Percentiles rank a stretch among this genome's conserved stretches.
Evolutionary conservation across 30 jellyfish, hydroid and myxozoan genomes (phyloP).

Genomic region (Phacellophora camtschatica): DNA sequence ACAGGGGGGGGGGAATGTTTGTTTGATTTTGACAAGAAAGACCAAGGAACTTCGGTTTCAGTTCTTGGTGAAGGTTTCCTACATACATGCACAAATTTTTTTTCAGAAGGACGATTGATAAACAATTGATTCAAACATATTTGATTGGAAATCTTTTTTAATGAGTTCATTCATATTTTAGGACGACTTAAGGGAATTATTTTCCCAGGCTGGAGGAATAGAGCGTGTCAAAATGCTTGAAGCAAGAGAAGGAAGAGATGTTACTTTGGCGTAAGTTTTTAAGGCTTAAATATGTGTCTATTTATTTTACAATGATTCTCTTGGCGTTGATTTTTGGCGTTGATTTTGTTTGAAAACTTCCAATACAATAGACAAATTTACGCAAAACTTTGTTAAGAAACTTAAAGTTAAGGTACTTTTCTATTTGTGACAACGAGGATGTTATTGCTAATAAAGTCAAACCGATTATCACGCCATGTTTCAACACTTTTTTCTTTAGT

Average conservation of each 20-base stretch:
- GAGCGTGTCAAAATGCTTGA: conserved; percentile 68
- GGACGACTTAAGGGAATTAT: conserved; percentile 70
- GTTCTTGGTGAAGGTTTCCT: too few relatives aligned
- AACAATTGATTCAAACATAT: neutral
- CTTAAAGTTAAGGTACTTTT: too few relatives aligned
- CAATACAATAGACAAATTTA: too few relatives aligned
- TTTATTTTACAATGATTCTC: neutral
- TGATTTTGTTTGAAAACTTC: neutral
- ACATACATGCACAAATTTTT: too few relatives aligned
- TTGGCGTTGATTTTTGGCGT: neutral
- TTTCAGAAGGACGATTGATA: neutral
- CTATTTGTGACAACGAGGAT: too few relatives aligned
- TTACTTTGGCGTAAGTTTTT: conserved; percentile 71
- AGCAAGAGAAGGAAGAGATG: conserved; percentile 83
- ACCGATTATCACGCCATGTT: too few relatives aligned
- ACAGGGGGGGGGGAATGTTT: too few relatives aligned
- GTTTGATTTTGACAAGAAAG: too few relatives aligned
- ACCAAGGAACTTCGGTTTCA: too few relatives aligned
- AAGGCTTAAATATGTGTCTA: neutral
- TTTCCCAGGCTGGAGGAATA: conserved; percentile 72
- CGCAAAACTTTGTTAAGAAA: too few relatives aligned
- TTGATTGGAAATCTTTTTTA: neutral
- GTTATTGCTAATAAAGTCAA: too few relatives aligned
- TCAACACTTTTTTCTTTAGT: conserved; percentile 5
- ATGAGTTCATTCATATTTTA: neutral